Evolutionary conservation across 2,797 vertebrate species (phyloP).

Genomic region (Sebastes taczanowskii): DNA sequence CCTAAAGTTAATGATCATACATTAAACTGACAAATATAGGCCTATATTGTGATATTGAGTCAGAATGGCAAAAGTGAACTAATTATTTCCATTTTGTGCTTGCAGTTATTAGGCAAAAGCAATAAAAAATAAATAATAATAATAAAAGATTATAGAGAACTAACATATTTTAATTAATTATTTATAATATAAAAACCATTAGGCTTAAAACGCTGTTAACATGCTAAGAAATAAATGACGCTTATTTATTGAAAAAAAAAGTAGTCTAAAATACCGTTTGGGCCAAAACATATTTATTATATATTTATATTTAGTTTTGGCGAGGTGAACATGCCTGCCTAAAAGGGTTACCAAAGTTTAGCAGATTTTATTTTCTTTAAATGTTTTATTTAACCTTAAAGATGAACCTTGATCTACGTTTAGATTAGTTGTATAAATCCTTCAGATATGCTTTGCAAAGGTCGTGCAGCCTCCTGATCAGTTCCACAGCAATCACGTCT

Average conservation of each 20-base stretch:
- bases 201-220: background rate
- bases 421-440: background rate
- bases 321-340: background rate
- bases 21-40: background rate
- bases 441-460: background rate
- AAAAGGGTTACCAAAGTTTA: background rate
- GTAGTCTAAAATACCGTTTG: background rate
- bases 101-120: background rate
- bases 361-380: background rate
- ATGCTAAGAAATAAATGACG: background rate
- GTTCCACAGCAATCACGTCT: background rate
- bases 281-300: background rate
- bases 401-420: background rate
- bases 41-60: background rate
- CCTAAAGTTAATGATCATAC: background rate
- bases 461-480: conserved; percentile 3
- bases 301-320: background rate
- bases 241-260: background rate
- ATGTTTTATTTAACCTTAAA: background rate
- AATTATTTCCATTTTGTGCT: background rate
- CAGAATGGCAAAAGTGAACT: background rate
- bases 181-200: background rate
- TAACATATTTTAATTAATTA: background rate
- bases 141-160: background rate
- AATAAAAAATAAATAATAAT: background rate